Evolutionary conservation across 2,113 vertebrate genomes (phyloP), one percentile per base, ranked within the genome.

Genomic region (Tamias sibiricus): DNA sequence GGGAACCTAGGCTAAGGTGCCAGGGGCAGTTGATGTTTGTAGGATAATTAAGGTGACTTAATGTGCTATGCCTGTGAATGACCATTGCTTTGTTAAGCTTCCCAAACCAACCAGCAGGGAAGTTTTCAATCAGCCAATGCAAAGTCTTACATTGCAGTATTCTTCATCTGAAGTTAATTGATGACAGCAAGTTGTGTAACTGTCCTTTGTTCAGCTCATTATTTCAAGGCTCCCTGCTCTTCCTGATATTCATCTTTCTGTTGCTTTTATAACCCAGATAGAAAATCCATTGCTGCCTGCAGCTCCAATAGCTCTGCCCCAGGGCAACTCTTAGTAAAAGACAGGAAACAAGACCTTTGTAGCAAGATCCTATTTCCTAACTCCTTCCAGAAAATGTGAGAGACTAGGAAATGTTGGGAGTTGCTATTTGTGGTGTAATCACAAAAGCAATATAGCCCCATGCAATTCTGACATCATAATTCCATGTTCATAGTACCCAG

Each of bases 101-200:
- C 81, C 59, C 81, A 35, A 7, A 30, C 59, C 28, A 35, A 1
- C 0, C 30, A 75, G 19, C 44, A 10, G 17, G 24, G 20, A 87
- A 13, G 30, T 28, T 14, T 10, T 72, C 64, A 49, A 9, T 0
- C 10, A 30, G 9, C 54, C 28, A 0, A 9, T 2, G 8, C 66
- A 32, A 26, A 16, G 22, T 49, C 26, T 59, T 22, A n/a, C 80
- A 37, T 10, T 3, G 3, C 22, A 47, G 30, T 49, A 24, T 28
- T 19, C 49, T 9, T 40, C 22, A 49, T 19, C 28, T 22, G 62
- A 30, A 44, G 44, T 24, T 84, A 22, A 10, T 24, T 2, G 5
- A 24, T n/a, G 14, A n/a, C 12, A 11, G 13, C 2, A 37, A 1
- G 3, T 0, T 44, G 16, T 6, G 1, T 19, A n/a, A 40, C 32